These are phyloP conservation scores for Coregonus suidteri DNA, from an alignment of 2,797 vertebrate genomes.

Conservation along the genomic window DNA sequence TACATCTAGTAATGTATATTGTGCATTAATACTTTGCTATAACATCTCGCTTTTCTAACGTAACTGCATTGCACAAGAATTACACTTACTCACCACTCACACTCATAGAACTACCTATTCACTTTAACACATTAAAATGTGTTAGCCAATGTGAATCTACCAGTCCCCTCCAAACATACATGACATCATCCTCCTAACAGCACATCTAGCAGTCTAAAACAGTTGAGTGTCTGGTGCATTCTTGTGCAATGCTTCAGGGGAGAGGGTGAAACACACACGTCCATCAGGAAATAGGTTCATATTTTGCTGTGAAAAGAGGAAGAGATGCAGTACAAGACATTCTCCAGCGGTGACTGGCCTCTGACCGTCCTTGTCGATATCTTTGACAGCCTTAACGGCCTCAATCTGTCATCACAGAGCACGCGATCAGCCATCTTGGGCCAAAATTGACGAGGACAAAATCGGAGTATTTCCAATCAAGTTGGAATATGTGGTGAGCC, in stretches of 20 bases:
- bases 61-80: no score
- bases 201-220: neutral
- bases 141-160: no score
- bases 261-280: neutral
- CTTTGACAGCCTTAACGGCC: conserved; percentile 10
- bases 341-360: neutral
- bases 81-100: no score
- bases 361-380: neutral
- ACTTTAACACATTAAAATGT: neutral
- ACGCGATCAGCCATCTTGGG: neutral
- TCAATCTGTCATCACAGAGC: conserved; percentile 2
- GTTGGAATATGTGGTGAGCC: neutral
- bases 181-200: neutral
- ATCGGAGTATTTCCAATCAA: neutral
- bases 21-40: neutral
- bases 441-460: neutral
- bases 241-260: neutral
- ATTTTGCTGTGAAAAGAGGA: neutral
- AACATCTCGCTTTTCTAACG: no score
- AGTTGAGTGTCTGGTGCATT: neutral
- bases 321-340: neutral
- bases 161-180: no score
- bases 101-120: no score
- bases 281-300: neutral
- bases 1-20: neutral